These are phyloP conservation scores for Pipistrellus pygmaeus DNA, from an alignment of 2,797 vertebrate species.

Conservation along the genomic window DNA sequence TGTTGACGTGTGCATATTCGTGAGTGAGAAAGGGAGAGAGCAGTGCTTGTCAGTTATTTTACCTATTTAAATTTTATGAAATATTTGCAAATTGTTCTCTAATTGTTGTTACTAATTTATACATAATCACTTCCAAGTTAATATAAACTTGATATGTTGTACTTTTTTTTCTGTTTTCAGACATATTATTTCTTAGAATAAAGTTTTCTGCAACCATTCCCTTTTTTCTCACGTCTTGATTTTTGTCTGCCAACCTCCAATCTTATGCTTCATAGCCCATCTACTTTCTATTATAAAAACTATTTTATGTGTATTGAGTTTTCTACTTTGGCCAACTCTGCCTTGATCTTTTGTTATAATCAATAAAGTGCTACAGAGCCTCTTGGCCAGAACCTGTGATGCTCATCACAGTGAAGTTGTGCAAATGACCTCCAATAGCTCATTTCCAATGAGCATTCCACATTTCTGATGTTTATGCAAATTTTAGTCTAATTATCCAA, in stretches of 20 bases:
- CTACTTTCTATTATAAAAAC: neutral
- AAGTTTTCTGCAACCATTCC: neutral
- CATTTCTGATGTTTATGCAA: constrained; percentile 73
- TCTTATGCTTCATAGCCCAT: neutral
- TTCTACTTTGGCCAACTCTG: neutral
- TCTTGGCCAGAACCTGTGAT: neutral
- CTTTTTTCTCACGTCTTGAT: neutral
- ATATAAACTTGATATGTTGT: neutral
- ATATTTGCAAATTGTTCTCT: neutral
- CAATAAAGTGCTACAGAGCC: neutral
- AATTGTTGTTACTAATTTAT: neutral
- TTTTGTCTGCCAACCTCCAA: neutral
- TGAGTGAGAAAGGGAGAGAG: neutral
- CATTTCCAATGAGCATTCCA: constrained; percentile 28
- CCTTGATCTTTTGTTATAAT: neutral
- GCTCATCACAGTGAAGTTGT: constrained; percentile 9
- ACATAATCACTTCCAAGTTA: neutral
- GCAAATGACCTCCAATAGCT: constrained; percentile 55
- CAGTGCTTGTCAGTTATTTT: neutral
- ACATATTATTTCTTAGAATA: neutral
- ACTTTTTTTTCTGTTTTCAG: neutral
- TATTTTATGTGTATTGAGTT: neutral
- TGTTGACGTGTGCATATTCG: neutral
- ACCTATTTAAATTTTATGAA: neutral
- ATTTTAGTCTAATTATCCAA: constrained; percentile 77